phyloP scores from a whole-genome alignment of 2,888 invertebrate species.

The Fragum sueziense region DNA sequence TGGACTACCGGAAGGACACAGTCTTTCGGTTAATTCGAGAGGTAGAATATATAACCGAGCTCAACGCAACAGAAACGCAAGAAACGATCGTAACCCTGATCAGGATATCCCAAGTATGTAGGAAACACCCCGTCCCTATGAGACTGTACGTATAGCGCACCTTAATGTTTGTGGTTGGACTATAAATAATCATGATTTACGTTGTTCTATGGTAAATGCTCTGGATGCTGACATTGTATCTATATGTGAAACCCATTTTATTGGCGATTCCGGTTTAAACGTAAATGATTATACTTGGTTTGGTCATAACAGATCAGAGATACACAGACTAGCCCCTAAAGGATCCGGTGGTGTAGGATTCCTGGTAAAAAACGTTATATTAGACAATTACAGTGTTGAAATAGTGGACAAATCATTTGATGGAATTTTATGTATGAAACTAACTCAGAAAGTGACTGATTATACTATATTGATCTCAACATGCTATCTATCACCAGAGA shows the following conservation, averaged over 20 bases:
- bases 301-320: constrained; percentile 27
- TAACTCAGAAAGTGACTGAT: constrained; percentile 7
- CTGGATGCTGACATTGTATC: constrained; percentile 40
- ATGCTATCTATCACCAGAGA: constrained; percentile 32
- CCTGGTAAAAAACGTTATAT: constrained; percentile 25
- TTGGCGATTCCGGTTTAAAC: constrained; percentile 10
- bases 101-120: not conserved
- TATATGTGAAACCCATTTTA: constrained; percentile 45
- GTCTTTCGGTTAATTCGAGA: constrained; percentile 29
- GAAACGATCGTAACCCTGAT: not conserved
- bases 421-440: constrained; percentile 35
- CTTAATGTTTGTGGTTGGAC: constrained; percentile 58
- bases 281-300: constrained; percentile 38
- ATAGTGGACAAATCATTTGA: constrained; percentile 34
- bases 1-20: constrained; percentile 31
- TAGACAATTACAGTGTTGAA: constrained; percentile 18
- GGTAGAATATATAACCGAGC: constrained; percentile 29
- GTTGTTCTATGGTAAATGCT: constrained; percentile 18
- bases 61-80: not conserved
- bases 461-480: constrained; percentile 3
- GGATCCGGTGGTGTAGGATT: constrained; percentile 46
- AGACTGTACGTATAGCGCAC: constrained; percentile 36
- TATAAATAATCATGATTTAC: constrained; percentile 31
- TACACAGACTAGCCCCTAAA: constrained; percentile 45
- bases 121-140: constrained; percentile 31